phyloP scores from a whole-genome alignment of 2,113 vertebrate species.

The Coryphaenoides rupestris region DNA sequence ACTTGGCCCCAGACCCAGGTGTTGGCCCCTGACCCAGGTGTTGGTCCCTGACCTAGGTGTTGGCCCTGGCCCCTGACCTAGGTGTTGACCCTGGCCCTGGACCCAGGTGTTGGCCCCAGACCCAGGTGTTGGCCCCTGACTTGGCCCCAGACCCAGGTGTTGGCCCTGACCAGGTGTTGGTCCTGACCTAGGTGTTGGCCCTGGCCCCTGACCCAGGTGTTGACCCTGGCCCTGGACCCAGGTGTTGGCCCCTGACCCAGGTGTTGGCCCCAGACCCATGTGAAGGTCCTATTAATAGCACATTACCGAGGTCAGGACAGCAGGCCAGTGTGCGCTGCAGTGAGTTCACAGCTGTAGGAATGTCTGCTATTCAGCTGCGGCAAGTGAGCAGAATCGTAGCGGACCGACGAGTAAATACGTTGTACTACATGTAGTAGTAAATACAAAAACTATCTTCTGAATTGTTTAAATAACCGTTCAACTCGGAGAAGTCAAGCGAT shows the following conservation, averaged over 20 bases:
- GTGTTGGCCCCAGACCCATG: constrained; percentile 14
- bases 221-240: constrained; percentile 1
- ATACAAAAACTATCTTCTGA: no score
- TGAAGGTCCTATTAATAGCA: constrained; percentile 24
- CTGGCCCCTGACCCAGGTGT: constrained; percentile 15
- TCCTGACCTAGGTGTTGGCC: constrained; percentile 5
- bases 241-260: no score
- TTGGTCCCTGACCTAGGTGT: no score
- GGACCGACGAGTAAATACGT: no score
- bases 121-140: constrained; percentile 22
- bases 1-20: not conserved
- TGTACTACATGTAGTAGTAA: no score
- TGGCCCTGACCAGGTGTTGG: not conserved
- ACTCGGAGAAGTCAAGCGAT: no score
- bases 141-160: not conserved
- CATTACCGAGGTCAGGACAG: not conserved
- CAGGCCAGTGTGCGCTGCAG: not conserved
- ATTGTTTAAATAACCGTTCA: no score
- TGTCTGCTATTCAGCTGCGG: constrained; percentile 1
- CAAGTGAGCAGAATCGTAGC: no score
- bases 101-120: no score
- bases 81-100: constrained; percentile 8
- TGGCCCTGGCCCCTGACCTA: constrained; percentile 5
- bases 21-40: no score
- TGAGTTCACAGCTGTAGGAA: constrained; percentile 6